These are phyloP conservation scores for Entomobrya multifasciata DNA, from an alignment of 2,888 invertebrate genomes.

Conservation along the genomic window DNA sequence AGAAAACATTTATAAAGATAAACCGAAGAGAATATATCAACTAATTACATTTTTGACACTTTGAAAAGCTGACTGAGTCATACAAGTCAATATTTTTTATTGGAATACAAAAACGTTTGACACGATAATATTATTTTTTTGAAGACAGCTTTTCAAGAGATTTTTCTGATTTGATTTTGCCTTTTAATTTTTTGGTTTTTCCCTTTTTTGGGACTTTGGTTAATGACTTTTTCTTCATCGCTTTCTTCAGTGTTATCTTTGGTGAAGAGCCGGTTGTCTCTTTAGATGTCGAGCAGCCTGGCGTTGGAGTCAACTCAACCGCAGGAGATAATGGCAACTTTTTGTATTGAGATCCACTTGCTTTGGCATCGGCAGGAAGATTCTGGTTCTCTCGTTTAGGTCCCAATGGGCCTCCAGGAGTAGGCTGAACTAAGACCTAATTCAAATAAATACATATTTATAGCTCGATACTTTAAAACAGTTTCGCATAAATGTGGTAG, in stretches of 20 bases:
- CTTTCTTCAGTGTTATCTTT: conserved; percentile 63
- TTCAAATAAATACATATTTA: neutral
- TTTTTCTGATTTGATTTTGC: conserved; percentile 47
- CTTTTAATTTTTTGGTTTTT: conserved; percentile 53
- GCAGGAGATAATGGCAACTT: conserved; percentile 55
- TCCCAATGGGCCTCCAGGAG: conserved; percentile 67
- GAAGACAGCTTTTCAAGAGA: conserved; percentile 52
- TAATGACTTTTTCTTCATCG: conserved; percentile 66
- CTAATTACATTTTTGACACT: too few species aligned
- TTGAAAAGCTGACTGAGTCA: neutral
- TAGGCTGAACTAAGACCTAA: conserved; percentile 53
- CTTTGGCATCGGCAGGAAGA: conserved; percentile 71
- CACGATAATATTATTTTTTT: conserved; percentile 28
- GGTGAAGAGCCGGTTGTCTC: conserved; percentile 48
- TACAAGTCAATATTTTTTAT: neutral
- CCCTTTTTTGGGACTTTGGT: conserved; percentile 46
- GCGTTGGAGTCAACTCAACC: conserved; percentile 27
- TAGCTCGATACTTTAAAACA: too few species aligned
- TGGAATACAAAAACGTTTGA: neutral
- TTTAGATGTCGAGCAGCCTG: conserved; percentile 45
- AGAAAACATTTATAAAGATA: neutral
- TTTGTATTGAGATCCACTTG: conserved; percentile 75
- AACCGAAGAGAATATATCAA: neutral
- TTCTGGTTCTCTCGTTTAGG: conserved; percentile 73
- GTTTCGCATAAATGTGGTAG: neutral